phyloP scores from a whole-genome alignment of 1,140 invertebrate genomes.

The Pantala flavescens region DNA sequence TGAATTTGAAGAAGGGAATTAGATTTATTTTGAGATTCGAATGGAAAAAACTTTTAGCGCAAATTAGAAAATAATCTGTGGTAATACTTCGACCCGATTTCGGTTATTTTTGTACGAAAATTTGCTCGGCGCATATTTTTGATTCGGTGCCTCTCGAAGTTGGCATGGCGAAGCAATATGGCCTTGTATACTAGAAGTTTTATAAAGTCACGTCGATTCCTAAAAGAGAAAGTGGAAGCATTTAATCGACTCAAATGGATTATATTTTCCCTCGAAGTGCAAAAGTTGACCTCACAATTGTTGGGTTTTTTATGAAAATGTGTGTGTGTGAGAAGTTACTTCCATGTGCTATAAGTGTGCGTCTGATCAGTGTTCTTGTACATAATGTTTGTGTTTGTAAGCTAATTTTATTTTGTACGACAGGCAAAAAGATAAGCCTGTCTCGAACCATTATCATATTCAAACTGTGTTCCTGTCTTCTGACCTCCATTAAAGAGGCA shows the following conservation, averaged over 20 bases:
- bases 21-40: no score
- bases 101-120: no score
- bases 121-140: no score
- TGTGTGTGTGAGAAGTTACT: background rate
- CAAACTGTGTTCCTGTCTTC: slow-evolving; percentile 2
- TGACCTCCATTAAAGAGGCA: background rate
- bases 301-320: background rate
- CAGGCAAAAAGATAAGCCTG: background rate
- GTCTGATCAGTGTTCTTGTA: background rate
- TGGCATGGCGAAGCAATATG: background rate
- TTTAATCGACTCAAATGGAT: background rate
- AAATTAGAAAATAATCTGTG: no score
- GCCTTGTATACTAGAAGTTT: slow-evolving; percentile 1
- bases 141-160: background rate
- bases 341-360: background rate
- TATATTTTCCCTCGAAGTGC: background rate
- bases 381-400: background rate
- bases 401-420: background rate
- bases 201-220: slow-evolving; percentile 1
- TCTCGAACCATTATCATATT: background rate
- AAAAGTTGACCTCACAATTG: background rate
- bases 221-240: slow-evolving; percentile 6
- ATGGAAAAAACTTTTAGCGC: no score
- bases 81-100: no score
- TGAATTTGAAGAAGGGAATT: no score